Evolutionary conservation across 2,113 vertebrate genomes (phyloP), one percentile per base, ranked within the genome.

Genomic region (Sapayoa aenigma): DNA sequence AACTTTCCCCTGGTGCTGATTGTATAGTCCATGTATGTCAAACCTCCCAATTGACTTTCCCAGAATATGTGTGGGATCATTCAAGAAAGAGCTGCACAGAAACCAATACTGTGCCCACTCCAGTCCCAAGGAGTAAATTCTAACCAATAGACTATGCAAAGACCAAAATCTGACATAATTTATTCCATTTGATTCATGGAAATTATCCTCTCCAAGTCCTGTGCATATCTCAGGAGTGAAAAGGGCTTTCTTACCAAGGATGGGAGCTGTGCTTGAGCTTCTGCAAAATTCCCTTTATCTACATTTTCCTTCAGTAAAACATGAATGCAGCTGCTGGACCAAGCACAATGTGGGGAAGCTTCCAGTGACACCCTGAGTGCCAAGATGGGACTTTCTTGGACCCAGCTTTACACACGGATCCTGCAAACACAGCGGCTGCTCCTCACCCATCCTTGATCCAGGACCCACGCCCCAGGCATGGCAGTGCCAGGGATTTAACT

Each of bases 381-480:
- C 30, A 37, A 16, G 25, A 1, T 3, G 3, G 5, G 19, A 6
- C 37, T 41, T 55, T 10, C 22, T n/a, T 37, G 59, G 27, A 24
- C 19, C 8, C 4, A 4, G 28, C 18, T 72, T 83, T 67, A 10
- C 4, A 2, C 28, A 5, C 0, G 12, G 67, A 53, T n/a, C 67
- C 76, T 35, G 12, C 39, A 47, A 31, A 47, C 27, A 2, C 42
- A 3, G 56, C 3, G 6, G 46, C 72, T 55, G 55, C 37, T 83
- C 52, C 87, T 90, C 67, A 4, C 19, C 55, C 27, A 5, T 3
- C 59, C 30, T 2, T 52, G 39, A 65, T 44, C 63, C 6, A 3
- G 47, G 56, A 49, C 2, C 59, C 53, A 2, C 1, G 4, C 35
- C 22, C 44, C 4, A 1, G 62, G 22, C 44, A 27, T 0, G 2